A percentile compares a stretch with the other conserved stretches of the same genome.
These are phyloP conservation scores for Chiloscyllium plagiosum DNA, from an alignment of 2,113 vertebrate genomes.

Conservation along the genomic window DNA sequence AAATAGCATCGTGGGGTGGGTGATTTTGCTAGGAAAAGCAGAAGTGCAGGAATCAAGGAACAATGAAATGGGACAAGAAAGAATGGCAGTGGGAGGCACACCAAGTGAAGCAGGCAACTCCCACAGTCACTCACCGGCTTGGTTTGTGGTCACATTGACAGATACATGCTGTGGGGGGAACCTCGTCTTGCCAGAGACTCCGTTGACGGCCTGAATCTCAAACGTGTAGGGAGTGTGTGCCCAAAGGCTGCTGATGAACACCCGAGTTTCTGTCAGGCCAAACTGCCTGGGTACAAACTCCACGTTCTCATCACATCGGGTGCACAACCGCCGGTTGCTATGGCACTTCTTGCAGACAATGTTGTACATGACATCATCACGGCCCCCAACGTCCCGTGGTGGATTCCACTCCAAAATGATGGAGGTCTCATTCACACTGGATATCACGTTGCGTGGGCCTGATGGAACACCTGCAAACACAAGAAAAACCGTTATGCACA, in stretches of 20 bases:
- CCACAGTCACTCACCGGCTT: constrained; percentile 73
- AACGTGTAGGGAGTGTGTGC: constrained; percentile 93
- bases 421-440: constrained; percentile 91
- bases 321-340: constrained; percentile 77
- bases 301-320: constrained; percentile 91
- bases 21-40: neutral
- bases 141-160: constrained; percentile 97
- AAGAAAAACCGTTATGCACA: neutral
- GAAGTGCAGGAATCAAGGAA: neutral
- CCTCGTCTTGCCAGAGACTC: constrained; percentile 89
- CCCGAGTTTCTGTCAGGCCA: constrained; percentile 79
- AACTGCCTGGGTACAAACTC: constrained; percentile 88
- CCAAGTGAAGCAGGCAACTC: neutral
- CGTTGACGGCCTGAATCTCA: constrained; percentile 91
- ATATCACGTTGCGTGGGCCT: constrained; percentile 90
- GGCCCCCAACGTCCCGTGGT: constrained; percentile 80
- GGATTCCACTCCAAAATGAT: constrained; percentile 95
- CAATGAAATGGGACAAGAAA: neutral
- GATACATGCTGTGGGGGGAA: constrained; percentile 88
- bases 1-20: neutral
- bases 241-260: constrained; percentile 92
- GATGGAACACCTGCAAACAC: constrained; percentile 77
- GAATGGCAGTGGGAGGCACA: neutral
- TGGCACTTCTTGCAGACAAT: constrained; percentile 94
- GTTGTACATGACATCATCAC: constrained; percentile 89